A percentile compares a stretch with the other conserved stretches of the same genome.
Conservation (phyloP, 1,140 invertebrate species). For the Stegodyphus dumicola region DNA sequence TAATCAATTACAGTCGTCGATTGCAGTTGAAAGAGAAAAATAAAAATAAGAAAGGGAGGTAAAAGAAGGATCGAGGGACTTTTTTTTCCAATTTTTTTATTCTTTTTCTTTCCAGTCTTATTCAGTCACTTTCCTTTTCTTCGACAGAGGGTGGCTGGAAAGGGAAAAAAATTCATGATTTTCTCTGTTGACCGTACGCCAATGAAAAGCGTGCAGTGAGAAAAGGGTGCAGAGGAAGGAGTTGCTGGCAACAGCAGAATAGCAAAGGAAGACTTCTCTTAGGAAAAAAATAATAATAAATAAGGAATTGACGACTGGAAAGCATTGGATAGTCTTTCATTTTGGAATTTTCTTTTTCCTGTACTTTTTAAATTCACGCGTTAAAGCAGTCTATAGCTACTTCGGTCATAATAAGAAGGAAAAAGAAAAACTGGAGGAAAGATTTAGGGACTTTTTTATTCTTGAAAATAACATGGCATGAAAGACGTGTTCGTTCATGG, state of each 20-base stretch:
- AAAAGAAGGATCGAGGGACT: background rate
- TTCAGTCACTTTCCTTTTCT: conserved; percentile 59
- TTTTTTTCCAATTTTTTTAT: background rate
- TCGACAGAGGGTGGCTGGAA: conserved; percentile 23
- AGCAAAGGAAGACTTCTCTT: conserved; percentile 34
- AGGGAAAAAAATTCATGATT: conserved; percentile 46
- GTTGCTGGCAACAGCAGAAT: background rate
- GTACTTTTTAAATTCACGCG: background rate
- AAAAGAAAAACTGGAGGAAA: too few relatives aligned
- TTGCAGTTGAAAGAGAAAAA: conserved; percentile 57
- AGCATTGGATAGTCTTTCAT: conserved; percentile 35
- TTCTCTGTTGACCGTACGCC: conserved; percentile 54
- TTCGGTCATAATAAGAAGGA: too few relatives aligned
- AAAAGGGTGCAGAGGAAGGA: background rate
- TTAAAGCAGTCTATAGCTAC: too few relatives aligned
- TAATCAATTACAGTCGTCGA: conserved; percentile 60
- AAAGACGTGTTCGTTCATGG: too few relatives aligned
- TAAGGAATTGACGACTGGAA: conserved; percentile 22
- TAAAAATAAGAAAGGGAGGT: conserved; percentile 39
- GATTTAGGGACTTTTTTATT: too few relatives aligned
- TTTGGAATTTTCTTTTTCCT: background rate
- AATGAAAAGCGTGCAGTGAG: conserved; percentile 43
- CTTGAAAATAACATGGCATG: too few relatives aligned
- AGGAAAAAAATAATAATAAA: conserved; percentile 38
- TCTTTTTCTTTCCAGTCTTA: background rate